phyloP scores from a whole-genome alignment of 2,113 vertebrate genomes.

The Columba livia region DNA sequence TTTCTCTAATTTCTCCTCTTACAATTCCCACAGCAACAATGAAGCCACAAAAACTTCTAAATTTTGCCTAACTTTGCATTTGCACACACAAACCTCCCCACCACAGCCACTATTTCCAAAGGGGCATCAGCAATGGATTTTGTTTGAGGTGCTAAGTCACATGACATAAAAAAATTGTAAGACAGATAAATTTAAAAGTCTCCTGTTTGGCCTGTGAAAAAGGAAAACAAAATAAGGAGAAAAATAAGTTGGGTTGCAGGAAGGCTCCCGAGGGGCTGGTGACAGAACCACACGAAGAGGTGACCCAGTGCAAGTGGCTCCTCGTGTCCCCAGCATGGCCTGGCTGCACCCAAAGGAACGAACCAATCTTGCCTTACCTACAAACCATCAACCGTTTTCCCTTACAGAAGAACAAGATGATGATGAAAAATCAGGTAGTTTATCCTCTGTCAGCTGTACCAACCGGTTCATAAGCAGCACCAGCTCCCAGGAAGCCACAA shows the following conservation, averaged over 20 bases:
- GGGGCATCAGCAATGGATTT: neutral
- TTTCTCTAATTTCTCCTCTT: neutral
- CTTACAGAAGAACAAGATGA: neutral
- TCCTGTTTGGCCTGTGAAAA: too few species aligned
- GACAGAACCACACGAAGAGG: neutral
- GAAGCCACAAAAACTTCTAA: neutral
- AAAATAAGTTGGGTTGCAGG: neutral
- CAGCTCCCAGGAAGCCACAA: rapidly evolving
- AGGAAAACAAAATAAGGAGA: neutral
- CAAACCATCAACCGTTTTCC: neutral
- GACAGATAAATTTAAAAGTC: neutral
- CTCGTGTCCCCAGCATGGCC: rapidly evolving
- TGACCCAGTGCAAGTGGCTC: neutral
- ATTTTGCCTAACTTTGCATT: neutral
- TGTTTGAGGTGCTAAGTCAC: neutral
- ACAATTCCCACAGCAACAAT: neutral
- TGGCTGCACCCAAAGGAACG: neutral
- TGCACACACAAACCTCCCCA: neutral
- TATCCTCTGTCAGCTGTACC: neutral
- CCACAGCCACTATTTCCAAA: neutral
- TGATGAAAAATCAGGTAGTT: neutral
- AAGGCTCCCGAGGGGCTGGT: rapidly evolving
- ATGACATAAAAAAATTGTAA: neutral
- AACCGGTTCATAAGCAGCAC: neutral
- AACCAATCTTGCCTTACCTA: constrained; percentile 26